phyloP scores from a whole-genome alignment of 2,113 vertebrate genomes.

The Trinectes maculatus region DNA sequence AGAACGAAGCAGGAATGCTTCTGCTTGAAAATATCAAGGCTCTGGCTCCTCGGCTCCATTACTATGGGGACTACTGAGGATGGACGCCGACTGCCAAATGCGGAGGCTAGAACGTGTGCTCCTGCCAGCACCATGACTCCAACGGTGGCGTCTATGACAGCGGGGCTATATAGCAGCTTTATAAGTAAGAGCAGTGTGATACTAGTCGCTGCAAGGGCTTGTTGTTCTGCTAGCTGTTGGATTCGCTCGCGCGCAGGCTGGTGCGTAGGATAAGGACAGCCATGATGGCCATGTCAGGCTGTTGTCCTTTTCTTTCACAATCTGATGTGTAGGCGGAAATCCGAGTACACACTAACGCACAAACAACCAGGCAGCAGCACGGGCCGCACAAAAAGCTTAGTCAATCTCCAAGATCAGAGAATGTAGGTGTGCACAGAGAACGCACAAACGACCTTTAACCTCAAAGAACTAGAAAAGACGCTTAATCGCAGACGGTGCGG shows the following conservation, averaged over 20 bases:
- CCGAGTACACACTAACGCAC: constrained; percentile 5
- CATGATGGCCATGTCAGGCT: constrained; percentile 64
- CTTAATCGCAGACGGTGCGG: not conserved
- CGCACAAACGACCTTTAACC: constrained; percentile 30
- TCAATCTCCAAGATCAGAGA: constrained; percentile 33
- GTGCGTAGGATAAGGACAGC: constrained; percentile 77
- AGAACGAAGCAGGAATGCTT: not conserved
- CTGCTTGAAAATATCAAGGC: constrained; percentile 34
- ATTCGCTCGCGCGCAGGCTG: constrained; percentile 65
- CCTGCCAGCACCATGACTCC: constrained; percentile 53
- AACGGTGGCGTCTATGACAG: constrained; percentile 43
- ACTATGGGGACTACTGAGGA: constrained; percentile 25
- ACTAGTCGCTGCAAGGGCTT: constrained; percentile 44
- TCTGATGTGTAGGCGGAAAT: constrained; percentile 74
- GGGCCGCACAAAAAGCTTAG: constrained; percentile 19
- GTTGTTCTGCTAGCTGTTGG: constrained; percentile 62
- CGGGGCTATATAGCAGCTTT: constrained; percentile 45
- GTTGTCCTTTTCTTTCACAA: constrained; percentile 76
- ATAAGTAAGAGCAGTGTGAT: constrained; percentile 49
- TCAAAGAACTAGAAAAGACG: constrained; percentile 2
- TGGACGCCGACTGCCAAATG: constrained; percentile 44
- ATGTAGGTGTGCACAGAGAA: constrained; percentile 16
- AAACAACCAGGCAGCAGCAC: not conserved
- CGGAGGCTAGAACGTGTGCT: constrained; percentile 39
- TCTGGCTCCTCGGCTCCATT: constrained; percentile 27